These are phyloP conservation scores for Chorisops tibialis DNA, from an alignment of 2,888 invertebrate species.

Conservation along the genomic window DNA sequence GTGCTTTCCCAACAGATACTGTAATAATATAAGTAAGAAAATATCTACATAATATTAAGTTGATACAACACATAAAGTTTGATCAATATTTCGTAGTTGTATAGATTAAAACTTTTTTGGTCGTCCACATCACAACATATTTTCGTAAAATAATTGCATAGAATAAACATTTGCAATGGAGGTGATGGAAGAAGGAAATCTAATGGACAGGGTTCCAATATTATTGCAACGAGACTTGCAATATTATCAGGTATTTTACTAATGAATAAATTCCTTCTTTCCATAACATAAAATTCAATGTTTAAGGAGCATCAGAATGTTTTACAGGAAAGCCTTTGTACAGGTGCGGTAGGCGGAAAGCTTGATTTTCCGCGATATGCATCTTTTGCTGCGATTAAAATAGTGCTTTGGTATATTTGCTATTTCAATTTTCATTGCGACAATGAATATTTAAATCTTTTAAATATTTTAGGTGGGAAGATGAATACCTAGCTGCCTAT, in stretches of 20 bases:
- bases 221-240: slow-evolving; percentile 77
- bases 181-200: slow-evolving; percentile 86
- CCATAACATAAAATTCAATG: not conserved
- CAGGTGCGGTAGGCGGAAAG: slow-evolving; percentile 75
- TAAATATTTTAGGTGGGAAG: slow-evolving; percentile 60
- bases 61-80: no score
- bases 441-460: no score
- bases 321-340: slow-evolving; percentile 73
- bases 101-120: no score
- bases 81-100: no score
- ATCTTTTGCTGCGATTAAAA: slow-evolving; percentile 78
- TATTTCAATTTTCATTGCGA: no score
- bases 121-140: no score
- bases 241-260: slow-evolving; percentile 67
- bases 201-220: slow-evolving; percentile 81
- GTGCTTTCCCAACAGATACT: no score
- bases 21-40: no score
- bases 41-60: no score
- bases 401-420: slow-evolving; percentile 64
- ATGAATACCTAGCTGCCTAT: slow-evolving; percentile 75
- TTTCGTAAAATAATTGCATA: not conserved
- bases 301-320: slow-evolving; percentile 67
- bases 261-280: not conserved
- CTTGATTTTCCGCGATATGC: slow-evolving; percentile 80
- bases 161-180: slow-evolving; percentile 59